Percentiles rank a stretch among this genome's conserved stretches.
Conservation (phyloP, 2,113 vertebrate genomes). For the Ascaphus truei region DNA sequence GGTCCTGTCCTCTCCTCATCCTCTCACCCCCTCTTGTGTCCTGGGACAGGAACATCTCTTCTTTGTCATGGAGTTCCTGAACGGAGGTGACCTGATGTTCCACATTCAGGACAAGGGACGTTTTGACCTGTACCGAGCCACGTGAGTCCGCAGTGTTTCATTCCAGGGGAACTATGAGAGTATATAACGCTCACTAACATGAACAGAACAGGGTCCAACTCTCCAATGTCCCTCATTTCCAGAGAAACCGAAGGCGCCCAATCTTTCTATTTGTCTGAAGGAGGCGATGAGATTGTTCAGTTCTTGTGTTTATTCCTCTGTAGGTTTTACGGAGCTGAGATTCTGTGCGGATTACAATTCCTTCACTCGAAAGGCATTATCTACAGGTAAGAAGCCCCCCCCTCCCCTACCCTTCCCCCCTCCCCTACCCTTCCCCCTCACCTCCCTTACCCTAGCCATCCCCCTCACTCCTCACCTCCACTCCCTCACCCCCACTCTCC, state of each 20-base stretch:
- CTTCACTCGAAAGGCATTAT: conserved; percentile 92
- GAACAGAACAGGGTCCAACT: not conserved
- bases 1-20: not conserved
- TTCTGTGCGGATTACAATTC: conserved; percentile 91
- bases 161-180: no score
- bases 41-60: conserved; percentile 87
- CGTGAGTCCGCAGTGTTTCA: conserved; percentile 78
- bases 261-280: no score
- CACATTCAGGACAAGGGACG: conserved; percentile 98
- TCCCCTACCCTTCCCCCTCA: no score
- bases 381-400: conserved; percentile 76
- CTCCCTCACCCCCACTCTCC: no score
- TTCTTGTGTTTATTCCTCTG: conserved; percentile 34
- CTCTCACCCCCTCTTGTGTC: not conserved
- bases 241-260: no score
- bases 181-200: not conserved
- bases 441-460: no score
- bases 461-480: no score
- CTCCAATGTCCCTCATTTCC: no score
- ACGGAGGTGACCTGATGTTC: conserved; percentile 95
- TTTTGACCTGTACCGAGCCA: conserved; percentile 88
- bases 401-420: no score
- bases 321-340: conserved; percentile 95
- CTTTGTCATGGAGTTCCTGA: conserved; percentile 98
- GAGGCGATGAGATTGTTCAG: no score